A percentile compares a stretch with the other conserved stretches of the same genome.
phyloP scores from a whole-genome alignment of 2,113 vertebrate species.

The Actenoides hombroni region DNA sequence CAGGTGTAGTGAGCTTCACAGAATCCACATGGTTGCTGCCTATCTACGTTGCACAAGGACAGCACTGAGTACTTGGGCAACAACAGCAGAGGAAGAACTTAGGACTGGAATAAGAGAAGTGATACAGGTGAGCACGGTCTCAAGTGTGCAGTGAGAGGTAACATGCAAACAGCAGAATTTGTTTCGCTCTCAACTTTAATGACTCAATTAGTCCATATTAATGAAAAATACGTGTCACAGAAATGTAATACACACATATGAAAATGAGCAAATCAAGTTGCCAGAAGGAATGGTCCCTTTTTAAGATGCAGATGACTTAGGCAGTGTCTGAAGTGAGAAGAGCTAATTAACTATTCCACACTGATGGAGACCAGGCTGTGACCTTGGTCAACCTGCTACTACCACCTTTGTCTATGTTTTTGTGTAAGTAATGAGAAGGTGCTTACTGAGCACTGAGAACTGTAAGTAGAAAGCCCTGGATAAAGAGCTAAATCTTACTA shows the following conservation, averaged over 20 bases:
- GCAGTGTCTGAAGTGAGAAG: neutral
- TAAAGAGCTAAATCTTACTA: neutral
- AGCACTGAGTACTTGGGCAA: neutral
- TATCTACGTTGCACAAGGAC: neutral
- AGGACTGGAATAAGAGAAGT: neutral
- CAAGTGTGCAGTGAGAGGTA: neutral
- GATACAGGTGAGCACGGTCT: neutral
- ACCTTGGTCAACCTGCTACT: neutral
- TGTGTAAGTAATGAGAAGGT: neutral
- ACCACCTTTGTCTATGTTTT: neutral
- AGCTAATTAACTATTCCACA: neutral
- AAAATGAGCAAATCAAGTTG: neutral
- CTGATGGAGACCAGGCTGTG: neutral
- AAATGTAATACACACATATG: rapidly evolving
- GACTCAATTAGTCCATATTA: neutral
- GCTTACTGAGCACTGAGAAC: neutral
- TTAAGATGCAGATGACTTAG: neutral
- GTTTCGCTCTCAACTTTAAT: neutral
- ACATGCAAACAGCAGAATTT: neutral
- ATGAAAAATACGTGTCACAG: neutral
- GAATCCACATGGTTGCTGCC: no score
- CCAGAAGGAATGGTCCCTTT: neutral
- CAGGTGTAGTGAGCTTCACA: neutral
- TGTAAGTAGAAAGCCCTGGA: neutral
- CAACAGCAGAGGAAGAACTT: neutral